phyloP scores from a whole-genome alignment of 2,888 invertebrate species.

The Chirona hameri region DNA sequence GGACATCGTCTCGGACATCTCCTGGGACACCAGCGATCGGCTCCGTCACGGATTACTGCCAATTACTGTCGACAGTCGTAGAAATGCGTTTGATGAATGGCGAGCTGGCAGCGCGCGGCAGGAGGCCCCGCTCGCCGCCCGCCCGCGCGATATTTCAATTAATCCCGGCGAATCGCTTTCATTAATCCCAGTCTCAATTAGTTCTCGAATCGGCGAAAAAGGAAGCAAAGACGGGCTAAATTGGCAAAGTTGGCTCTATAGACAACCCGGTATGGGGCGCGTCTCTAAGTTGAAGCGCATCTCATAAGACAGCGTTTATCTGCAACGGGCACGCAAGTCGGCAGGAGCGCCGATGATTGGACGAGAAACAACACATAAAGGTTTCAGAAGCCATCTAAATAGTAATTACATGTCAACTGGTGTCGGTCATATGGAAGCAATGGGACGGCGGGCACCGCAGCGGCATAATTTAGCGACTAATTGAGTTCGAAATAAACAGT shows the following conservation, averaged over 20 bases:
- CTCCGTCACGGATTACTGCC: not conserved
- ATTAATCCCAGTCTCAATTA: slow-evolving; percentile 27
- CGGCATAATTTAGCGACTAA: not conserved
- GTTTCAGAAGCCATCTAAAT: not conserved
- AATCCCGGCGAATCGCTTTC: slow-evolving; percentile 7
- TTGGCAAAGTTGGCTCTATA: slow-evolving; percentile 24
- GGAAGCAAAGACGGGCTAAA: slow-evolving; percentile 8
- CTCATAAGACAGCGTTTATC: slow-evolving; percentile 9
- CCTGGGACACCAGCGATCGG: not conserved
- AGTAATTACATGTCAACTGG: not conserved
- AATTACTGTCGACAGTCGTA: slow-evolving; percentile 24
- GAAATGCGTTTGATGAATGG: slow-evolving; percentile 13
- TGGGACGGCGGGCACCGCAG: not conserved
- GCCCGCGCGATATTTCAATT: slow-evolving; percentile 4
- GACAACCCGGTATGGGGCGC: not conserved
- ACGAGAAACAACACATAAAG: not conserved
- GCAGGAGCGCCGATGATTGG: not conserved
- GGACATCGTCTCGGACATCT: no score
- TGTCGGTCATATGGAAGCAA: not conserved
- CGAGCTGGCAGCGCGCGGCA: no score
- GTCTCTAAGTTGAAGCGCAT: not conserved
- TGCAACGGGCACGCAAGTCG: not conserved
- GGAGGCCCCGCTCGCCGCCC: no score
- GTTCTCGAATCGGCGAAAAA: slow-evolving; percentile 24
- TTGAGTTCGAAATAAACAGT: not conserved